Base-by-base conservation (phyloP, 2,113 vertebrate genomes). In the Pedionomus torquatus region DNA sequence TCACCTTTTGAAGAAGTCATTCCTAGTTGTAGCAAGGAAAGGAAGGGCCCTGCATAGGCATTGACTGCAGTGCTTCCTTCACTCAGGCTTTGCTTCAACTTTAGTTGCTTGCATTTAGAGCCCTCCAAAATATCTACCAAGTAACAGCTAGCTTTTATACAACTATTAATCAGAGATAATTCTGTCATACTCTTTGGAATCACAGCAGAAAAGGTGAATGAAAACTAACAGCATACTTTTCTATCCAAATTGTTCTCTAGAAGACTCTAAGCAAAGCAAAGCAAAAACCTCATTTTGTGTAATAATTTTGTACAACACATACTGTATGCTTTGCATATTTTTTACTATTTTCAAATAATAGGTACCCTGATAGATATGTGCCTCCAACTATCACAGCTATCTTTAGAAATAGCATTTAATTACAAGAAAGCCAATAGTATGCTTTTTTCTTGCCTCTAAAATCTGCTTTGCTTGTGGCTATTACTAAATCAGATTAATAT, bases 401-500 rank as follows among this genome's bases (percentile, higher is more conserved):
- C 13, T 87, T 63, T 33, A 86, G 37, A 83, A 92, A 79, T 17
- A 65, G 4, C 39, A 72, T 83, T 94, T 92, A 88, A 80, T 86
- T 65, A 49, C 89, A 92, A 28, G 4, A 51, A 90, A 81, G 20
- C 23, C 61, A 89, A 81, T 52, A 66, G 9, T n/a, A n/a, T 35
- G 28, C 9, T 41, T 81, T 85, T 75, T 58, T 61, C 26, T 87
- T 66, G 17, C 41, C 15, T 19, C 6, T 86, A 70, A 87, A 90
- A 87, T 20, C 41, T 43, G 25, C 26, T 89, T 87, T 93, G 49
- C 76, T 92, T 89, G 19, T 81, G 71, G 51, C 21, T 78, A 28
- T 89, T 89, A 74, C 86, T 46, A 70, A 91, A 83, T 51, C 39
- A 39, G 64, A 63, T 49, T 26, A 90, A 46, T 4, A 35, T 83